Evolutionary conservation across 2,113 vertebrate species (phyloP), one percentile per base, ranked within the genome.

Genomic region (Merops nubicus): DNA sequence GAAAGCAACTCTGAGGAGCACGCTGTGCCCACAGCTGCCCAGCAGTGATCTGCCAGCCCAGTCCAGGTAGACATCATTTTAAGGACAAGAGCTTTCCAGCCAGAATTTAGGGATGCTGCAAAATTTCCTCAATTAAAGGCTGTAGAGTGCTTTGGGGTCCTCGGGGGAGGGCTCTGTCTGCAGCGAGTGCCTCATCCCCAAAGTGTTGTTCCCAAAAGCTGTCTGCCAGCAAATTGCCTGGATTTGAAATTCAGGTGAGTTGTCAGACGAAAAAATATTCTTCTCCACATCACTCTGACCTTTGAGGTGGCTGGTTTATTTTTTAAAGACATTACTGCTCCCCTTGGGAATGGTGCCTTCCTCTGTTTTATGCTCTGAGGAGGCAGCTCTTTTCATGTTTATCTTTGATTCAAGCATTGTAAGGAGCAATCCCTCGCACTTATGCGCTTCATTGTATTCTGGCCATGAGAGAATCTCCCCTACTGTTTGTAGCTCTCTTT

Each of bases 341-440:
- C 95, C 79, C 81, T 92, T 5, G 56, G 85, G 91, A 96, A 89
- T 78, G 85, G 83, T 91, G 83, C 89, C 92, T 92, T 92, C 88
- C 76, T 95, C 88, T 91, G 96, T 92, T 95, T 96, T 94, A 75
- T 92, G 85, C 93, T 95, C 60, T 72, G 56, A 93, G 95, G 88
- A 96, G 70, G 68, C 23, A 86, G 76, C 51, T 95, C 95, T 94
- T 96, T 96, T 96, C 73, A 95, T 94, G 92, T 93, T 96, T 96
- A 91, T 86, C 96, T 96, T 97, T 96, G 96, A 97, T 96, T 93
- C 79, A 90, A 87, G 53, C 80, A 75, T 87, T 97, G 96, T 93
- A 94, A 96, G 91, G 85, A 94, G 79, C 95, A 96, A 92, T 96
- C 93, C 92, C 79, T 93, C 6, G 3, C 88, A 95, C 79, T 97